A percentile compares a stretch with the other conserved stretches of the same genome.
phyloP scores from a whole-genome alignment of 1,140 invertebrate species.

The Zophobas atratus region DNA sequence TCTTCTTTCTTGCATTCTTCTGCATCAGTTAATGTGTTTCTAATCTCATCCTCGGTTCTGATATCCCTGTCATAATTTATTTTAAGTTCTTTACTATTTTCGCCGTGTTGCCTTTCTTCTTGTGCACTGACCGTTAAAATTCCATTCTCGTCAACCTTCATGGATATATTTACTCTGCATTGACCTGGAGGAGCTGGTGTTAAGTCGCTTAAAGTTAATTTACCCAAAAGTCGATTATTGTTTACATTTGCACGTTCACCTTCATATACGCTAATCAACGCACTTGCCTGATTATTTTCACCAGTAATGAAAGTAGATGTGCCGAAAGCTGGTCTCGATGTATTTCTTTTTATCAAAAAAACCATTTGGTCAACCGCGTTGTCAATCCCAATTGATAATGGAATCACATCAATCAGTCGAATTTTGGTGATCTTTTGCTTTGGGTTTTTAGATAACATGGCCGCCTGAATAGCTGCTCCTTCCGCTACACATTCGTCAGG shows the following conservation, averaged over 20 bases:
- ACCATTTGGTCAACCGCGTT: conserved; percentile 22
- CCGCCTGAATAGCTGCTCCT: conserved; percentile 54
- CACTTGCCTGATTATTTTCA: background rate
- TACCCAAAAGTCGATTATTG: conserved; percentile 42
- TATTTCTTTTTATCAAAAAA: conserved; percentile 45
- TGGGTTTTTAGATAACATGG: conserved; percentile 25
- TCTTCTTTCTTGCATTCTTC: background rate
- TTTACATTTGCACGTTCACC: conserved; percentile 52
- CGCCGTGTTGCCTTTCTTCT: conserved; percentile 6
- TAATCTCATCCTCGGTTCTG: conserved; percentile 8
- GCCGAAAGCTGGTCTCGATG: conserved; percentile 33
- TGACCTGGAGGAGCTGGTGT: conserved; percentile 44
- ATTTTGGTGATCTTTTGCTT: conserved; percentile 31
- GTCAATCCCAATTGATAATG: conserved; percentile 46
- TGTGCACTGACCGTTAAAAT: conserved; percentile 49
- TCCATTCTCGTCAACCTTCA: conserved; percentile 51
- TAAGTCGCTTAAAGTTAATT: conserved; percentile 5
- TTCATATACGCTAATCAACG: conserved; percentile 49
- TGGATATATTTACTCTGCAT: conserved; percentile 29
- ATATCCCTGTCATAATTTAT: background rate
- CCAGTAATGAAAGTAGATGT: background rate
- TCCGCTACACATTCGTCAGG: conserved; percentile 64
- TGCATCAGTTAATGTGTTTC: background rate
- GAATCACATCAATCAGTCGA: conserved; percentile 51
- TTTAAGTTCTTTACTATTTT: conserved; percentile 16